These are phyloP conservation scores for Phymanthus crucifer DNA, from an alignment of 92 coral and sea anemone genomes.

Conservation along the genomic window DNA sequence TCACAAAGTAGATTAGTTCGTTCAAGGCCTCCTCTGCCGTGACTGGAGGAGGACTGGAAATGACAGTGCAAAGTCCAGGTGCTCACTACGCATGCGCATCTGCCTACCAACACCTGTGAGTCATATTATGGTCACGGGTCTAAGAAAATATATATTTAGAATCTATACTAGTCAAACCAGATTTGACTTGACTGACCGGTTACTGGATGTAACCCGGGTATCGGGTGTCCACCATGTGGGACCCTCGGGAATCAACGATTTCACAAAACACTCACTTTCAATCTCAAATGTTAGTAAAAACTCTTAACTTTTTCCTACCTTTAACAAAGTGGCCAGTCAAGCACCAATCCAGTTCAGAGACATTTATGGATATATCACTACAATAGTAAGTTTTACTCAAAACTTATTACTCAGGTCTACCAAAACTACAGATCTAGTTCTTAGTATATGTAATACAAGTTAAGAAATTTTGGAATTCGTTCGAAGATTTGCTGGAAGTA, in stretches of 20 bases:
- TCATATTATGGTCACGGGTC: constrained; percentile 50
- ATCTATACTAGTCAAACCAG: constrained; percentile 42
- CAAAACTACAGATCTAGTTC: background rate
- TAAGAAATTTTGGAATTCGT: background rate
- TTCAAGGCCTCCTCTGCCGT: constrained; percentile 19
- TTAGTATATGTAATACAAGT: background rate
- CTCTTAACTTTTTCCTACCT: background rate
- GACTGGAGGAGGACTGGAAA: constrained; percentile 18
- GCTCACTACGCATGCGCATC: constrained; percentile 46
- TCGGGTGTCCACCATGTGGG: background rate
- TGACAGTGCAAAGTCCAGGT: constrained; percentile 26
- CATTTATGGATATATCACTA: constrained; percentile 1
- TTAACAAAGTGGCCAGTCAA: constrained; percentile 22
- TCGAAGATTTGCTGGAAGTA: background rate
- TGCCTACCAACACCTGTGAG: constrained; percentile 56
- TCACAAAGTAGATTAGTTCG: constrained; percentile 17
- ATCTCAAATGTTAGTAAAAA: background rate
- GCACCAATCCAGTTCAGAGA: constrained; percentile 39
- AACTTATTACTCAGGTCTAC: background rate
- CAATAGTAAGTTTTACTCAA: background rate
- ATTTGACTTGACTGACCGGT: constrained; percentile 34
- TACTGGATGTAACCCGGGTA: background rate
- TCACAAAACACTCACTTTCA: background rate
- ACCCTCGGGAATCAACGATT: background rate
- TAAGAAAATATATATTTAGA: constrained; percentile 25